Base-by-base conservation (phyloP, 2,113 vertebrate species). In the Gadus chalcogrammus region DNA sequence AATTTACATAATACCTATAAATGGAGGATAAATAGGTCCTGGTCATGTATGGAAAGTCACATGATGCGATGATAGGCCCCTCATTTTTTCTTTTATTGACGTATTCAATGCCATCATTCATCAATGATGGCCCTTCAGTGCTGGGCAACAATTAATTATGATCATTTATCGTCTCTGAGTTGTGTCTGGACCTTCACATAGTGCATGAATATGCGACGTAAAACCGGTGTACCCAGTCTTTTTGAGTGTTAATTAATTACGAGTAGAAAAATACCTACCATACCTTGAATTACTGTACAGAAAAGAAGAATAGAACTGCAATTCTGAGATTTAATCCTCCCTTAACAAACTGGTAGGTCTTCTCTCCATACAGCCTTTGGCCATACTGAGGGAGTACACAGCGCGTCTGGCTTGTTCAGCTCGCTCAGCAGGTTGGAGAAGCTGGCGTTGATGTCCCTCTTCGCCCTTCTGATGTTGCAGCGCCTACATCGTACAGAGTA, bases 321-420 rank as follows among this genome's bases (percentile, higher is more conserved):
- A 1, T 31, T 20, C 3, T 31, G 3, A 3, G 28, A 4, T 31
- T 31, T 31, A 31, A 31, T 3, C 28, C 85, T 55, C 80, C 97
- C 60, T 90, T 70, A 58, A 94, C 83, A 88, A 99, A 96, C 68
- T 75, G 24, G 77, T 91, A 96, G 27, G 91, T 91, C 82, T 93
- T 85, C 73, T 98, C 95, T 78, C 94, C 96, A 20, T 93, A 99
- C 6, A 99, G 87, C 5, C 92, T 91, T 88, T 99, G 70, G 95
- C 97, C 3, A 96, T 68, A 27, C 89, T 94, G 70, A 98, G 85
- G 15, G 91, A 70, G 27, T 94, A 95, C 0, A 91, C 0, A 91
- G 84, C n/a, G 85, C 86, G 2, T 79, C 85, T 1, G 60, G 73
- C 71, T 92, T 93, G 88, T 94, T 95, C 61, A 99, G 85, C 12